Evolutionary conservation across 1,140 invertebrate genomes (phyloP).

Genomic region (Caenorhabditis brenneri): DNA sequence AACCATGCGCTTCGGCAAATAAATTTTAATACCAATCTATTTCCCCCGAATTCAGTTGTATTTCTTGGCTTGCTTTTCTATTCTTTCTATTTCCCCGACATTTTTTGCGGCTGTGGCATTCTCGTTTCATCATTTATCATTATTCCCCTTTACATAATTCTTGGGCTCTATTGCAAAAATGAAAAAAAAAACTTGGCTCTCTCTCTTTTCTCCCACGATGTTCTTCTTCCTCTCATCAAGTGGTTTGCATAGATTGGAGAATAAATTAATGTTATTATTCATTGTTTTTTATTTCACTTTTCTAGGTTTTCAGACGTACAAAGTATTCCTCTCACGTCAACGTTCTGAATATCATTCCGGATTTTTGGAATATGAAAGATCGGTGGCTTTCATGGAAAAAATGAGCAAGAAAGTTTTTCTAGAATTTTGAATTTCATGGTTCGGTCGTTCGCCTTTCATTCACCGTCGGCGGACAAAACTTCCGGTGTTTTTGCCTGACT

Average conservation of each 20-base stretch:
- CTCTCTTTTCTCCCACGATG: neutral
- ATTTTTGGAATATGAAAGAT: neutral
- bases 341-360: neutral
- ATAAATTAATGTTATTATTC: conserved; percentile 49
- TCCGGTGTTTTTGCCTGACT: conserved; percentile 16
- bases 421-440: conserved; percentile 31
- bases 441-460: neutral
- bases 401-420: neutral
- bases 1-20: conserved; percentile 55
- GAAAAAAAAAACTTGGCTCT: neutral
- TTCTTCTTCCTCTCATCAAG: conserved; percentile 25
- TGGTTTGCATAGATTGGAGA: conserved; percentile 37
- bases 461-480: neutral
- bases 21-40: neutral
- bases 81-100: neutral
- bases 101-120: neutral
- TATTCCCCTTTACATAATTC: neutral
- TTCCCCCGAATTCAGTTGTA: too few relatives aligned
- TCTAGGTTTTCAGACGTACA: neutral
- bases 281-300: neutral
- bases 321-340: neutral
- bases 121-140: neutral
- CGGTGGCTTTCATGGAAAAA: neutral
- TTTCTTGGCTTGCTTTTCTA: neutral
- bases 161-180: neutral